A percentile compares a stretch with the other conserved stretches of the same genome.
Evolutionary conservation across 1,140 invertebrate genomes (phyloP).

Genomic region (Sycophaga agraensis): DNA sequence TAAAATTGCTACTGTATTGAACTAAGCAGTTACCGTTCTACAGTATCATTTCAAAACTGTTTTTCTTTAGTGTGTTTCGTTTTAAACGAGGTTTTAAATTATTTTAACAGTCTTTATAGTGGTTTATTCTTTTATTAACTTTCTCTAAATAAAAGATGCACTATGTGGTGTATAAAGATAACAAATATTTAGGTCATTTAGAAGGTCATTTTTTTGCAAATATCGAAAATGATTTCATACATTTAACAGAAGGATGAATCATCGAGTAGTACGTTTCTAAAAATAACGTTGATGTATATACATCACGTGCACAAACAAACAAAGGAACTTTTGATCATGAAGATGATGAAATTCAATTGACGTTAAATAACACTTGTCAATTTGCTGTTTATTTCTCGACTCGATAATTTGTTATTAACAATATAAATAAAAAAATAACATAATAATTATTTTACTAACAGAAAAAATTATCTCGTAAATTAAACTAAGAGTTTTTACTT

Average conservation of each 20-base stretch:
- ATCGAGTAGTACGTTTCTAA: constrained; percentile 5
- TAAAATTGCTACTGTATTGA: constrained; percentile 25
- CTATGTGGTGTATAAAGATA: too few species aligned
- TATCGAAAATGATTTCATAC: too few species aligned
- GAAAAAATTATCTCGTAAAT: too few species aligned
- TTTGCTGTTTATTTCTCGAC: not conserved
- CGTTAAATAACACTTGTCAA: constrained; percentile 11
- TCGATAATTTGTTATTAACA: constrained; percentile 1
- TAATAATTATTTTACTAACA: too few species aligned
- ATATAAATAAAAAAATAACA: too few species aligned
- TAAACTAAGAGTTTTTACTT: too few species aligned
- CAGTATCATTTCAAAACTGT: not conserved
- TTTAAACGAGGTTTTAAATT: constrained; percentile 13
- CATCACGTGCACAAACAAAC: constrained; percentile 3
- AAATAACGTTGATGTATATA: constrained; percentile 13
- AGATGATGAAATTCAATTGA: constrained; percentile 22
- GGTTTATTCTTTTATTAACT: too few species aligned
- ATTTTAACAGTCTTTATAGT: too few species aligned
- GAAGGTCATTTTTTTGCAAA: constrained; percentile 15
- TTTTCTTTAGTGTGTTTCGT: constrained; percentile 20
- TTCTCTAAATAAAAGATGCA: too few species aligned
- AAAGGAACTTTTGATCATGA: constrained; percentile 20
- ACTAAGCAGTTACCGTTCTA: constrained; percentile 10
- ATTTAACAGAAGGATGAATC: constrained; percentile 14
- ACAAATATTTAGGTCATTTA: not conserved